Evolutionary conservation across 1,140 invertebrate genomes (phyloP), one percentile per base, ranked within the genome.

Genomic region (Charaxes varanes): DNA sequence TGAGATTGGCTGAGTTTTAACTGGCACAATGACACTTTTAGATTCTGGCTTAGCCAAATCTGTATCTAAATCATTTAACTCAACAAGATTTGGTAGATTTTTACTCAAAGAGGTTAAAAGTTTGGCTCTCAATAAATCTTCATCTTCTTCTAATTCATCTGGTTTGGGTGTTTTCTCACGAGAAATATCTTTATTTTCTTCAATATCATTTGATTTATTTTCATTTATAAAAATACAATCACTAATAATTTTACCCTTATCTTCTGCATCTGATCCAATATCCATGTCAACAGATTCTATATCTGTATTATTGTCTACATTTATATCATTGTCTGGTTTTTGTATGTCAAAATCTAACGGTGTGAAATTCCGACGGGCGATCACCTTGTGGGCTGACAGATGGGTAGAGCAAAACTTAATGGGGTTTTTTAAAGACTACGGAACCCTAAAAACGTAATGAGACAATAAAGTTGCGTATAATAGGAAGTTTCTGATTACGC

Each of bases 281-380:
- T 85, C 82, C 80, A 85, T 84, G 53, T 85, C 82, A 19, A 85
- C 68, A 5, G 78, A 79, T 54, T 84, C 78, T 41, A 73, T 72
- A 50, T 84, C 80, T 17, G 80, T 84, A 46, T 78, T 78, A 45
- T 81, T 73, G 30, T 70, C 63, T 7, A 49, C 12, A 37, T 60
- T 46, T 32, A 44, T 30, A 34, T 48, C 32, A 53, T 62, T 44
- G 13, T 50, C 53, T 24, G 24, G 24, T 37, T 26, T 23, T 68
- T 72, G n/a, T n/a, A n/a, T n/a, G n/a, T n/a, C n/a, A n/a, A n/a
- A n/a, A n/a, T n/a, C n/a, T n/a, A n/a, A n/a, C n/a, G n/a, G n/a
- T n/a, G n/a, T n/a, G n/a, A n/a, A n/a, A n/a, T n/a, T n/a, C n/a
- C n/a, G n/a, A n/a, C n/a, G n/a, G n/a, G n/a, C n/a, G n/a, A n/a